Percentiles rank a stretch among this genome's conserved stretches.
Conservation (phyloP, 2,888 invertebrate species). For the Sarcophaga rosellei region DNA sequence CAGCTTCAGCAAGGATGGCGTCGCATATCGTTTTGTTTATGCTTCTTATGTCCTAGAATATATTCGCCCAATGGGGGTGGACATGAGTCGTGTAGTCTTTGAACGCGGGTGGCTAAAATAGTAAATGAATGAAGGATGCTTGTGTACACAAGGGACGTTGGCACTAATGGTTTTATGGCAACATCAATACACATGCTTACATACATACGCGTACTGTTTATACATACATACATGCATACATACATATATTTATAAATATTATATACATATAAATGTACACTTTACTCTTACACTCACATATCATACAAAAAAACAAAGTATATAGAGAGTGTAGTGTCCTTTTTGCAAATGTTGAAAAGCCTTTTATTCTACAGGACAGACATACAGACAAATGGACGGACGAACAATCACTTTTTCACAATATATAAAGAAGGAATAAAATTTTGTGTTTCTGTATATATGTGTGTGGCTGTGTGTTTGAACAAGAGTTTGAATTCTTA, state of each 20-base stretch:
- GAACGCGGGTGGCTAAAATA: conserved; percentile 62
- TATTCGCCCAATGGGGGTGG: conserved; percentile 64
- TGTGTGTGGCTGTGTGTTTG: conserved; percentile 27
- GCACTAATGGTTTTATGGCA: conserved; percentile 67
- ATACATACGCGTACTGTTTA: neutral
- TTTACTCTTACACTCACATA: conserved; percentile 16
- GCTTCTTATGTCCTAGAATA: conserved; percentile 54
- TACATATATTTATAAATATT: neutral
- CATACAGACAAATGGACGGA: neutral
- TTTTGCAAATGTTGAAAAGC: conserved; percentile 65
- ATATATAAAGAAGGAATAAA: conserved; percentile 22
- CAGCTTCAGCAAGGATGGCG: conserved; percentile 55
- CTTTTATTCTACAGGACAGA: conserved; percentile 43
- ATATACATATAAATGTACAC: neutral
- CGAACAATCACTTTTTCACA: neutral
- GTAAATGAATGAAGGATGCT: conserved; percentile 61
- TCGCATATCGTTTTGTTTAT: conserved; percentile 49
- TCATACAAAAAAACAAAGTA: conserved; percentile 28
- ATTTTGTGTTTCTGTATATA: conserved; percentile 28
- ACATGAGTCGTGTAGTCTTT: conserved; percentile 52
- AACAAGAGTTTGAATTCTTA: neutral
- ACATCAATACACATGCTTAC: conserved; percentile 7
- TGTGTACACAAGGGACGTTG: conserved; percentile 67
- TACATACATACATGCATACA: conserved; percentile 21
- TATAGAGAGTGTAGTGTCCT: conserved; percentile 65